Percentiles rank a stretch among this genome's conserved stretches.
phyloP scores from a whole-genome alignment of 2,113 vertebrate species.

The Hemicordylus capensis region DNA sequence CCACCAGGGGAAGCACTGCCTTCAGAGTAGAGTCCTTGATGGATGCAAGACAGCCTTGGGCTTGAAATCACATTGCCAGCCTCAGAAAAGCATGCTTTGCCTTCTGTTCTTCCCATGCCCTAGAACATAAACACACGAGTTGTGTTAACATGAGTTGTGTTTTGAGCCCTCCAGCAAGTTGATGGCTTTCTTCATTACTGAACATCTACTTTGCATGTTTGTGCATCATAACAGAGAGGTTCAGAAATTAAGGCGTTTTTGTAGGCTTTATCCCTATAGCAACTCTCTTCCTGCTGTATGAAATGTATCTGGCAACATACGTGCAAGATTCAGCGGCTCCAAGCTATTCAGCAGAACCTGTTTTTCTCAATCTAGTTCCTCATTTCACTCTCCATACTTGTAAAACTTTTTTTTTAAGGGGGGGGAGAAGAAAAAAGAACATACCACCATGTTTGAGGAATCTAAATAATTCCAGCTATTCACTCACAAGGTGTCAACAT shows the following conservation, averaged over 20 bases:
- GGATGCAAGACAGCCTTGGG: slow-evolving; percentile 64
- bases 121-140: slow-evolving; percentile 75
- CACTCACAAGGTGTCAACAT: background rate
- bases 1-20: slow-evolving; percentile 79
- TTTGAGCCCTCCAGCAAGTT: slow-evolving; percentile 2
- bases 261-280: background rate
- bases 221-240: background rate
- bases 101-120: slow-evolving; percentile 97
- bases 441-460: background rate
- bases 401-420: background rate
- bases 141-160: slow-evolving; percentile 66
- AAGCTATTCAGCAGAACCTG: background rate
- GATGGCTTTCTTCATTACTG: slow-evolving; percentile 3
- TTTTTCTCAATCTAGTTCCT: background rate
- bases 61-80: slow-evolving; percentile 66
- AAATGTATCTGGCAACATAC: background rate
- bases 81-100: slow-evolving; percentile 99
- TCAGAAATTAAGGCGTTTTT: too few relatives aligned
- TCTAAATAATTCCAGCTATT: background rate
- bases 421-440: background rate
- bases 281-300: background rate
- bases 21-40: slow-evolving; percentile 75
- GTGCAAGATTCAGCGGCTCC: background rate
- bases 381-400: background rate
- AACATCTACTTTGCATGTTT: background rate